Evolutionary conservation across 2,113 vertebrate species (phyloP).

Genomic region (Centropus unirufus): DNA sequence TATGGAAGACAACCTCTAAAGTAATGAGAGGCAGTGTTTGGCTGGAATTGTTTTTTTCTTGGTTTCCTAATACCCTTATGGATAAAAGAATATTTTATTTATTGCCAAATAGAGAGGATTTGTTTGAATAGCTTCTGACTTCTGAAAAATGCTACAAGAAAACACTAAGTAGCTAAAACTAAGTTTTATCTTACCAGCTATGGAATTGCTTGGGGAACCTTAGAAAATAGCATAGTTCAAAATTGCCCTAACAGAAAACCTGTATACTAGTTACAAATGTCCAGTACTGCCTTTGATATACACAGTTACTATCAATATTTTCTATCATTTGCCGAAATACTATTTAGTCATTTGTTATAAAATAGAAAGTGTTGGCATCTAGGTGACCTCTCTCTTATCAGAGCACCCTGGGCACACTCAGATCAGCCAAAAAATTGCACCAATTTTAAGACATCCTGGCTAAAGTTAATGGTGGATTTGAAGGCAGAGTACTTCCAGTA

Average conservation of each 20-base stretch:
- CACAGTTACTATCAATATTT: not conserved
- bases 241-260: not conserved
- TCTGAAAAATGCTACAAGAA: not conserved
- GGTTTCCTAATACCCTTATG: not conserved
- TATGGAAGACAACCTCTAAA: not conserved
- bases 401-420: not conserved
- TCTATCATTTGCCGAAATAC: not conserved
- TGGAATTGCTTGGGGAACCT: not conserved
- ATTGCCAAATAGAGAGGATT: not conserved
- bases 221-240: not conserved
- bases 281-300: not conserved
- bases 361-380: not conserved
- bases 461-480: not conserved
- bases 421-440: not conserved
- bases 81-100: not conserved
- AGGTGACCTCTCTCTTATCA: not conserved
- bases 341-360: not conserved
- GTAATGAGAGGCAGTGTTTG: rapidly evolving
- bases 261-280: not conserved
- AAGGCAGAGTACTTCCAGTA: not conserved
- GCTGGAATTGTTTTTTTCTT: not conserved
- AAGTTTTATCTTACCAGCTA: not conserved
- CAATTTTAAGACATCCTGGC: not conserved
- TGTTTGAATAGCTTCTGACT: not conserved
- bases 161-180: not conserved